Base-by-base conservation (phyloP, 2,113 vertebrate species). In the Vulpes vulpes region DNA sequence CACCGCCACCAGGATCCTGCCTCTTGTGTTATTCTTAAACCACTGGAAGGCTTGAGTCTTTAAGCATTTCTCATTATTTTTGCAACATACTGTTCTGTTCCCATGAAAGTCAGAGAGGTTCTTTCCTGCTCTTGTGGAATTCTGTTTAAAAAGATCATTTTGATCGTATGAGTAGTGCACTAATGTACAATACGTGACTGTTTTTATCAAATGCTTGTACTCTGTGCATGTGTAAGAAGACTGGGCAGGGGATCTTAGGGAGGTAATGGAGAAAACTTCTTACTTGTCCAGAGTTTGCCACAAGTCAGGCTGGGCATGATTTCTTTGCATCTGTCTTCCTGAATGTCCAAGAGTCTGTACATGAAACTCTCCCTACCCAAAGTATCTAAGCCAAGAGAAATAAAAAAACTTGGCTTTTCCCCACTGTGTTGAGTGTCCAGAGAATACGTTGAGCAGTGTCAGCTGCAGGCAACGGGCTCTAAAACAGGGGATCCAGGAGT, bases 211-310 rank as follows among this genome's bases (percentile, higher is more conserved):
- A 74, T 12, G 32, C 49, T 11, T 57, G 11, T 1, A 17, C 49
- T 83, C 55, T 65, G 5, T 15, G 14, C 5, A 17, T 7, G 43
- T 2, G 9, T 19, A 67, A 94, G 51, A 87, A 55, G 57, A 76
- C 17, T 15, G 74, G 74, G 20, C 11, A 86, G 27, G 32, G 19
- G 20, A 43, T 35, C 35, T 32, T 57, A 71, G 32, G 57, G 96
- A 83, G 27, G 81, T 55, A 16, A 98, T 82, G 94, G 78, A 96
- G 94, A 97, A 97, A 97, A 97, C 84, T 95, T 97, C 67, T 96
- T 95, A 97, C 96, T 97, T 98, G 92, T 97, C 23, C 8, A 8
- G 16, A 74, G 16, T 27, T 92, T 60, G 78, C 12, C 49, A 4
- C 11, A 35, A 19, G 2, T 76, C n/a, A 90, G 27, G 51, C 90